A percentile compares a stretch with the other conserved stretches of the same genome.
Conservation (phyloP, 2,113 vertebrate species). For the Symphodus melops region DNA sequence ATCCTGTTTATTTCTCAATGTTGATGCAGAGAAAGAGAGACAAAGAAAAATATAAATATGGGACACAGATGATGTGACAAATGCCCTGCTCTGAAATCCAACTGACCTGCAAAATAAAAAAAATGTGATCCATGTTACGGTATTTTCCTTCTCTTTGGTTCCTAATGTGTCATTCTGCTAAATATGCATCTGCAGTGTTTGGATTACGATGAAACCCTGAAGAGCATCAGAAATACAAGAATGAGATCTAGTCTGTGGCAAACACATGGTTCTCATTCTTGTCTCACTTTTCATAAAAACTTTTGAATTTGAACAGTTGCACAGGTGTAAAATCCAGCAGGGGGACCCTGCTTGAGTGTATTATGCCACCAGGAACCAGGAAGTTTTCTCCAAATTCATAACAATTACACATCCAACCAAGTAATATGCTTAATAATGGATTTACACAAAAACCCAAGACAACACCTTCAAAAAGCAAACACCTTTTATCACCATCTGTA, state of each 20-base stretch:
- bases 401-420: slow-evolving; percentile 75
- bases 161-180: slow-evolving; percentile 39
- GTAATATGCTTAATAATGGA: slow-evolving; percentile 80
- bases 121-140: slow-evolving; percentile 8
- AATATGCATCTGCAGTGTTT: slow-evolving; percentile 27
- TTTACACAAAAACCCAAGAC: slow-evolving; percentile 76
- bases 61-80: slow-evolving; percentile 43
- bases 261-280: slow-evolving; percentile 42
- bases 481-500: slow-evolving; percentile 80
- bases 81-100: slow-evolving; percentile 33
- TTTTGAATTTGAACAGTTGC: slow-evolving; percentile 58
- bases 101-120: slow-evolving; percentile 27
- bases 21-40: slow-evolving; percentile 14
- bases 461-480: slow-evolving; percentile 77
- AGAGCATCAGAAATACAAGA: slow-evolving; percentile 7
- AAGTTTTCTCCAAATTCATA: slow-evolving; percentile 72
- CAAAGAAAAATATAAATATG: slow-evolving; percentile 2
- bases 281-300: slow-evolving; percentile 68
- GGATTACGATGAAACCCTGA: slow-evolving; percentile 9
- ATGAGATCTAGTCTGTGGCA: slow-evolving; percentile 11
- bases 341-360: slow-evolving; percentile 28
- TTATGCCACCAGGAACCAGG: slow-evolving; percentile 51
- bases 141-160: slow-evolving; percentile 31
- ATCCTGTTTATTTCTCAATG: slow-evolving; percentile 27
- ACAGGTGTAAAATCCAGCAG: slow-evolving; percentile 45